A percentile compares a stretch with the other conserved stretches of the same genome.
Evolutionary conservation across 1,140 invertebrate genomes (phyloP).

Genomic region (Diuraphis noxia): DNA sequence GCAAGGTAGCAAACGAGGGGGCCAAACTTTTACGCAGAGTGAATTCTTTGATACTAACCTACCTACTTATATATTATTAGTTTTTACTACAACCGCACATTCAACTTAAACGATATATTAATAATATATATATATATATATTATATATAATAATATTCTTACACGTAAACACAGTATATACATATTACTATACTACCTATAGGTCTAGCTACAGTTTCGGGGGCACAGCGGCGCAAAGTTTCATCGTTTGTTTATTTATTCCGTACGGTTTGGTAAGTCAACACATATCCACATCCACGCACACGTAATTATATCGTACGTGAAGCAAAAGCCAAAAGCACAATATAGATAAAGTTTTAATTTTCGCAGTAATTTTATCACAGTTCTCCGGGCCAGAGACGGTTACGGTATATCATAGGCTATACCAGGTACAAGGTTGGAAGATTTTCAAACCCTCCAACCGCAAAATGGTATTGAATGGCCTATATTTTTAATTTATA

Average conservation of each 20-base stretch:
- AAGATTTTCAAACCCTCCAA: too few relatives aligned
- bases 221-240: not conserved
- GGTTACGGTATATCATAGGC: not conserved
- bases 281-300: not conserved
- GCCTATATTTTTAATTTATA: too few relatives aligned
- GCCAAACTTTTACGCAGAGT: not conserved
- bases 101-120: not conserved
- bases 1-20: not conserved
- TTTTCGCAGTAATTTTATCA: not conserved
- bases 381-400: not conserved
- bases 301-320: not conserved
- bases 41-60: not conserved
- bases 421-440: too few relatives aligned
- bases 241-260: not conserved
- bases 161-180: not conserved
- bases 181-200: not conserved
- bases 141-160: not conserved
- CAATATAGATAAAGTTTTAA: not conserved
- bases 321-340: not conserved
- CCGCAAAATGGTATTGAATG: too few relatives aligned
- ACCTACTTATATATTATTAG: not conserved
- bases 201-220: not conserved
- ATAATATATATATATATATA: not conserved
- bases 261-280: not conserved
- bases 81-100: not conserved